A percentile compares a stretch with the other conserved stretches of the same genome.
Evolutionary conservation across 2,113 vertebrate genomes (phyloP).

Genomic region (Sus scrofa): DNA sequence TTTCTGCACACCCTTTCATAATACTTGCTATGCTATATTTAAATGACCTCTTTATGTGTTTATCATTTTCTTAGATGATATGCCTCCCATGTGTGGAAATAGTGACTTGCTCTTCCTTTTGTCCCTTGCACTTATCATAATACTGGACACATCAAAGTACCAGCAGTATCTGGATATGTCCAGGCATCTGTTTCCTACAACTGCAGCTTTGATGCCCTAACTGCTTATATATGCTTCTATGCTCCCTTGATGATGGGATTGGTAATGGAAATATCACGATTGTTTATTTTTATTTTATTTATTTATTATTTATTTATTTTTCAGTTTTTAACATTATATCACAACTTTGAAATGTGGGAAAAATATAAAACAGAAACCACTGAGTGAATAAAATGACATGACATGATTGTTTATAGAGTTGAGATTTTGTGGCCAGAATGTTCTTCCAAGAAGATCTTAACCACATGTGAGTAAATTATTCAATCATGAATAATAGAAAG

Average conservation of each 20-base stretch:
- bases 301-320: no score
- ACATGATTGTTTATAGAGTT: neutral
- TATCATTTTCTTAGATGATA: neutral
- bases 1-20: neutral
- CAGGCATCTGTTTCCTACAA: neutral
- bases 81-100: neutral
- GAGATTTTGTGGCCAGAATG: neutral
- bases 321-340: no score
- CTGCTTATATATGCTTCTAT: neutral
- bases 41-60: neutral
- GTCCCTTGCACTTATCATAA: neutral
- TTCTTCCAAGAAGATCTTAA: neutral
- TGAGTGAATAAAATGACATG: no score
- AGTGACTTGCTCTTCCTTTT: neutral
- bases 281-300: neutral
- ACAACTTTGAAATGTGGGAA: no score
- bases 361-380: no score
- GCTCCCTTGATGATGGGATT: neutral
- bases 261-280: neutral
- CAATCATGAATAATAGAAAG: neutral
- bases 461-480: neutral
- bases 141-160: neutral
- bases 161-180: neutral
- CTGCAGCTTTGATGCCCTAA: neutral
- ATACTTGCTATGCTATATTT: neutral